A percentile compares a stretch with the other conserved stretches of the same genome.
Conservation (phyloP, 2,797 vertebrate species). For the Pogonophryne albipinna region DNA sequence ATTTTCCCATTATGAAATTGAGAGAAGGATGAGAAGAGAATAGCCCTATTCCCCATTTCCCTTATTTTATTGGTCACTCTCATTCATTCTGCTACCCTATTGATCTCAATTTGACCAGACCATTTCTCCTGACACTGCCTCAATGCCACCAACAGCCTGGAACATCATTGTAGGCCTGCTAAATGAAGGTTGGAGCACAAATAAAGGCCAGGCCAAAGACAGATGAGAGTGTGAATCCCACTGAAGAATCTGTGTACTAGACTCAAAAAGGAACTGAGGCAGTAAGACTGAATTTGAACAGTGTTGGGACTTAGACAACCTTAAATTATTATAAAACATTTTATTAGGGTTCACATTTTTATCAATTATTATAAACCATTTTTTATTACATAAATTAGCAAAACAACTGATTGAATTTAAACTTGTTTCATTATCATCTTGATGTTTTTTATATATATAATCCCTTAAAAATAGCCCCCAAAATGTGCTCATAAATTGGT, state of each 20-base stretch:
- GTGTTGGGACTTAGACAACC: background rate
- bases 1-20: constrained; percentile 70
- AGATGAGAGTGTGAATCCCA: constrained; percentile 9
- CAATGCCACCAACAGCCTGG: constrained; percentile 30
- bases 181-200: constrained; percentile 44
- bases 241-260: background rate
- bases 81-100: constrained; percentile 54
- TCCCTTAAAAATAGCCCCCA: no score
- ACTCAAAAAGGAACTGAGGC: constrained; percentile 8
- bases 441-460: no score
- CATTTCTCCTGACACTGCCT: constrained; percentile 41
- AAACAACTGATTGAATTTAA: no score
- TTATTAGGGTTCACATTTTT: background rate
- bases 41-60: constrained; percentile 50
- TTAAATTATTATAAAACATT: background rate
- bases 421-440: no score
- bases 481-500: no score
- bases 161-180: constrained; percentile 23
- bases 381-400: no score
- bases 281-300: background rate
- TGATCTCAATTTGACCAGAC: constrained; percentile 61
- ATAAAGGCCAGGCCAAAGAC: constrained; percentile 32
- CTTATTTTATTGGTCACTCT: constrained; percentile 62
- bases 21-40: constrained; percentile 49
- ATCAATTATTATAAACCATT: no score